A percentile compares a stretch with the other conserved stretches of the same genome.
Evolutionary conservation across 2,888 invertebrate genomes (phyloP).

Genomic region (Coelopa pilipes): DNA sequence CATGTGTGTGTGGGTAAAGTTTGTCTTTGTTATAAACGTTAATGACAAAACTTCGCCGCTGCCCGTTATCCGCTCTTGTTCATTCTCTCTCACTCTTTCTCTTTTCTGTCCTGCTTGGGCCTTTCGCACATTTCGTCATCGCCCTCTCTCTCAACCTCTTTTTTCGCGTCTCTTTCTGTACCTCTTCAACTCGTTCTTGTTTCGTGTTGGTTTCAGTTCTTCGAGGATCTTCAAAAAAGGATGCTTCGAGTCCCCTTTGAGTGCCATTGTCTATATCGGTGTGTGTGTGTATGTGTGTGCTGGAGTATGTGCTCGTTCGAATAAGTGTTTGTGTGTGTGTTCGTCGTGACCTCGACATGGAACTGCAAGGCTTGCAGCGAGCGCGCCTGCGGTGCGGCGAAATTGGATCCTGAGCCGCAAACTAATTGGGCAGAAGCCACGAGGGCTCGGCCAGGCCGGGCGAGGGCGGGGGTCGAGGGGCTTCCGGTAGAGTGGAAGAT

Average conservation of each 20-base stretch:
- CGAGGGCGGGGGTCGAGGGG: too few species aligned
- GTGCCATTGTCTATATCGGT: neutral
- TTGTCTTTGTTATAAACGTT: conserved; percentile 41
- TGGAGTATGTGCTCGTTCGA: too few species aligned
- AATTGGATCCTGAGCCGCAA: conserved; percentile 20
- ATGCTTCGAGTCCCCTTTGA: neutral
- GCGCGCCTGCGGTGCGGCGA: neutral
- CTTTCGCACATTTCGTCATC: too few species aligned
- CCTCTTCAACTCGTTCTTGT: neutral
- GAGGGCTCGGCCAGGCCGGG: too few species aligned
- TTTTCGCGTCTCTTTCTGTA: neutral
- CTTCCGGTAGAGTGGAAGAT: too few species aligned
- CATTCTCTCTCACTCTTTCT: too few species aligned
- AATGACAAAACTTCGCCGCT: conserved; percentile 43
- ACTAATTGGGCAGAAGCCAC: conserved; percentile 18
- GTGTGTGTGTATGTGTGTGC: neutral
- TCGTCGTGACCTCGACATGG: conserved; percentile 25
- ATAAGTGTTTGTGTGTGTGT: conserved; percentile 7
- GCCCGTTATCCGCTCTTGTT: too few species aligned
- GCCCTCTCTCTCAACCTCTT: too few species aligned
- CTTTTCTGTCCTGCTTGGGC: too few species aligned
- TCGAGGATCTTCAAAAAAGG: neutral
- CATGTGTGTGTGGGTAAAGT: conserved; percentile 1
- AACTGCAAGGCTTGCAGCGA: conserved; percentile 17
- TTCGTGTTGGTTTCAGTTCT: neutral